Evolutionary conservation across 1,140 invertebrate species (phyloP).

Genomic region (Orussus abietinus): DNA sequence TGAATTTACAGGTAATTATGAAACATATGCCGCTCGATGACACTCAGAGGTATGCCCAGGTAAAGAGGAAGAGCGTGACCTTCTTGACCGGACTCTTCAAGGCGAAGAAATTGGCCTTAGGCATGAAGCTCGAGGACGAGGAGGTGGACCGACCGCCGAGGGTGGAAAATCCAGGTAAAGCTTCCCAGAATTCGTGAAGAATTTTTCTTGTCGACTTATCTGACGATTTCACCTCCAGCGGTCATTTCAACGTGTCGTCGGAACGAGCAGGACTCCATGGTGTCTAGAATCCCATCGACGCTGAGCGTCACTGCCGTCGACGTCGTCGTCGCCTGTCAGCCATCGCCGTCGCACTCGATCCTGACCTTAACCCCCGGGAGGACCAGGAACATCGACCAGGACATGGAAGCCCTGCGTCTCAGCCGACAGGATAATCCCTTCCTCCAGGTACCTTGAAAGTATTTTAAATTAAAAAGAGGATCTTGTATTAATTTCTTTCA

Average conservation of each 20-base stretch:
- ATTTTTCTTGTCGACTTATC: too few species aligned
- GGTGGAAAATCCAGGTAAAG: slow-evolving; percentile 44
- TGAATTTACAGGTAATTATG: slow-evolving; percentile 35
- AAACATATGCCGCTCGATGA: slow-evolving; percentile 44
- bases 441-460: slow-evolving; percentile 71
- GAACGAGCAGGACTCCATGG: slow-evolving; percentile 33
- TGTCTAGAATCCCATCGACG: slow-evolving; percentile 52
- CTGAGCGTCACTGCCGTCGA: slow-evolving; percentile 53
- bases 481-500: too few species aligned
- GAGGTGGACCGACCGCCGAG: slow-evolving; percentile 43
- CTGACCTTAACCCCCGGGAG: slow-evolving; percentile 68
- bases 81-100: slow-evolving; percentile 45
- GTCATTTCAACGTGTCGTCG: slow-evolving; percentile 37
- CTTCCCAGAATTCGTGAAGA: background rate
- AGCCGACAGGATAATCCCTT: slow-evolving; percentile 81
- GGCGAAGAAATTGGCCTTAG: slow-evolving; percentile 40
- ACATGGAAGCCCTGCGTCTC: slow-evolving; percentile 75
- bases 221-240: slow-evolving; percentile 26
- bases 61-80: slow-evolving; percentile 44
- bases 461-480: too few species aligned
- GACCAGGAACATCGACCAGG: slow-evolving; percentile 74
- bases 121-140: slow-evolving; percentile 50
- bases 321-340: slow-evolving; percentile 49
- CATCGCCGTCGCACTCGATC: slow-evolving; percentile 58
- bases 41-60: slow-evolving; percentile 39